phyloP scores from a whole-genome alignment of 2,113 vertebrate genomes.

The Otolemur garnettii region DNA sequence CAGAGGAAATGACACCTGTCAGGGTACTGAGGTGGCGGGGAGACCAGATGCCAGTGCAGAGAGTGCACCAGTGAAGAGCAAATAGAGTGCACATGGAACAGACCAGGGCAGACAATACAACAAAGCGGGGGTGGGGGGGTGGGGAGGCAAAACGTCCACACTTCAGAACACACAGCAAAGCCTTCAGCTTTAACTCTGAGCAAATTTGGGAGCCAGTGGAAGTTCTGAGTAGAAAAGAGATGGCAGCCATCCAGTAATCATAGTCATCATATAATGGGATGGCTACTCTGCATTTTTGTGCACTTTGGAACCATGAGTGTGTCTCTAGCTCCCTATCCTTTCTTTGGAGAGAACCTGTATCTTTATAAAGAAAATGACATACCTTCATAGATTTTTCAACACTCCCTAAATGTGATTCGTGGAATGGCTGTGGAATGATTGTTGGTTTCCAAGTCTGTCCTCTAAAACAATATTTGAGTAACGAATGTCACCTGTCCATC shows the following conservation, averaged over 20 bases:
- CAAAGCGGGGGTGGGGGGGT: too few species aligned
- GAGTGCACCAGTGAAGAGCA: background rate
- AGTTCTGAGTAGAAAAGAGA: background rate
- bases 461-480: background rate
- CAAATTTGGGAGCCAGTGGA: background rate
- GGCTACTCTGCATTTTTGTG: background rate
- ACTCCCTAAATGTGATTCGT: background rate
- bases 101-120: background rate
- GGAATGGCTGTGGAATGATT: background rate
- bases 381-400: background rate
- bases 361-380: background rate
- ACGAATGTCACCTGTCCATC: background rate
- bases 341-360: background rate
- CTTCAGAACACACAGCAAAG: background rate
- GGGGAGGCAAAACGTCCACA: background rate
- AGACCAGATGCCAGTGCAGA: background rate
- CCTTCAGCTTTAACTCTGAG: background rate
- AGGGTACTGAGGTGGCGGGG: fast-evolving
- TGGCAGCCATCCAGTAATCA: too few species aligned
- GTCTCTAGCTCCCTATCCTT: background rate
- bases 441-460: background rate
- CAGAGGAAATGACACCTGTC: background rate
- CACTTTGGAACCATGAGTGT: background rate
- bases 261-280: too few species aligned
- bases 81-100: too few species aligned